Evolutionary conservation across 2,797 vertebrate species (phyloP), one percentile per base, ranked within the genome.

Genomic region (Protonibea diacanthus): DNA sequence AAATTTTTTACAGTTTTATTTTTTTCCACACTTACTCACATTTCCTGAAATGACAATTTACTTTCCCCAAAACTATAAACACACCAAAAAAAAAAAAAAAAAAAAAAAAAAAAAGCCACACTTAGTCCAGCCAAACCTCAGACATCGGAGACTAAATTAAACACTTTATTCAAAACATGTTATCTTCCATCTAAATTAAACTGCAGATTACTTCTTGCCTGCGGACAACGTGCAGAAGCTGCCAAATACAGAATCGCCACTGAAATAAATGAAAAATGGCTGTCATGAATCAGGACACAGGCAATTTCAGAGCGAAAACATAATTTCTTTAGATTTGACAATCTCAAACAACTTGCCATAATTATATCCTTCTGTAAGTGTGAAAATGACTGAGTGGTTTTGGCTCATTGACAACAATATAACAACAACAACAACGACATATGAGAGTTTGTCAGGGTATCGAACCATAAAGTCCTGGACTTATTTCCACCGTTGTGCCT

Each of bases 41-140:
- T 78, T 83, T 85, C 66, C 65, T 79, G 66, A 87, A 88, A 88
- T 81, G 40, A 89, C 73, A 85, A 79, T 88, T 86, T 90, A 82
- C 74, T 84, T 85, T 74, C 65, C 83, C 49, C 33, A 66, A 86
- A 89, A 85, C 76, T 85, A 75, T 80, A 73, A 87, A 83, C 74
- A 86, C n/a, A 29, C 53, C 15, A 52, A 27, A 40, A 62, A 66
- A 11, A 62, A 80, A n/a, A n/a, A n/a, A n/a, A 87, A 69, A 3
- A 12, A 40, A 11, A 23, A 52, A 15, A 40, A 62, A 53, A 6
- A 61, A 77, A 84, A 85, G 68, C 85, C 81, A 80, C 82, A 78
- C 47, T 69, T 52, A 38, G 66, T 70, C 75, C 23, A 60, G 83
- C 88, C 91, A 92, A 91, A 88, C 86, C 89, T 85, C 89, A 87